Evolutionary conservation across 1,140 invertebrate genomes (phyloP).

Genomic region (Watersipora subatra): DNA sequence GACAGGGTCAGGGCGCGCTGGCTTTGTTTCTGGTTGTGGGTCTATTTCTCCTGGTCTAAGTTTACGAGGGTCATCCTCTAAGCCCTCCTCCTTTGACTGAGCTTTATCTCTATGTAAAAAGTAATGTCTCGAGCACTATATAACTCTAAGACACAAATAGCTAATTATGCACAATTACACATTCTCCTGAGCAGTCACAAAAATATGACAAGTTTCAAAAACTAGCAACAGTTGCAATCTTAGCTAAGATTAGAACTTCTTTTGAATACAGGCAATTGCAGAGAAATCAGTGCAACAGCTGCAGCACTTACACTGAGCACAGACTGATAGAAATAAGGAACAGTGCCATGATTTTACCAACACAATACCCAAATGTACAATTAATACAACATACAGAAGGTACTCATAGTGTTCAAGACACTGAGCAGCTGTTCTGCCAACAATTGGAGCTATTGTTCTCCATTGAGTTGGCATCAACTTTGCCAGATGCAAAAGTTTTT

Average conservation of each 20-base stretch:
- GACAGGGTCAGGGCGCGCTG: slow-evolving; percentile 95
- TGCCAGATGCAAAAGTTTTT: slow-evolving; percentile 90
- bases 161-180: not conserved
- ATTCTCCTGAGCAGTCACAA: not conserved
- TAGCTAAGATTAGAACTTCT: no score
- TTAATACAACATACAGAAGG: slow-evolving; percentile 77
- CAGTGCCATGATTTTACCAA: no score
- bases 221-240: no score
- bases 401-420: slow-evolving; percentile 96
- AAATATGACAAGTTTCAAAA: not conserved
- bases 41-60: slow-evolving; percentile 97
- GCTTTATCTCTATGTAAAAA: slow-evolving; percentile 70
- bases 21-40: slow-evolving; percentile 98
- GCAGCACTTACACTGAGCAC: no score
- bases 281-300: no score
- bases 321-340: no score
- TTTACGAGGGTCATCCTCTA: slow-evolving; percentile 82
- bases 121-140: no score
- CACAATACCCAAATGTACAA: no score
- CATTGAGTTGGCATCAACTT: slow-evolving; percentile 99
- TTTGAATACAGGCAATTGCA: no score
- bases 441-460: slow-evolving; percentile 97
- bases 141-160: slow-evolving; percentile 12
- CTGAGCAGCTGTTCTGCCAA: slow-evolving; percentile 93
- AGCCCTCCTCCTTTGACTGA: slow-evolving; percentile 72